Base-by-base conservation (phyloP, 2,797 vertebrate species). In the Lacerta bilineata region DNA sequence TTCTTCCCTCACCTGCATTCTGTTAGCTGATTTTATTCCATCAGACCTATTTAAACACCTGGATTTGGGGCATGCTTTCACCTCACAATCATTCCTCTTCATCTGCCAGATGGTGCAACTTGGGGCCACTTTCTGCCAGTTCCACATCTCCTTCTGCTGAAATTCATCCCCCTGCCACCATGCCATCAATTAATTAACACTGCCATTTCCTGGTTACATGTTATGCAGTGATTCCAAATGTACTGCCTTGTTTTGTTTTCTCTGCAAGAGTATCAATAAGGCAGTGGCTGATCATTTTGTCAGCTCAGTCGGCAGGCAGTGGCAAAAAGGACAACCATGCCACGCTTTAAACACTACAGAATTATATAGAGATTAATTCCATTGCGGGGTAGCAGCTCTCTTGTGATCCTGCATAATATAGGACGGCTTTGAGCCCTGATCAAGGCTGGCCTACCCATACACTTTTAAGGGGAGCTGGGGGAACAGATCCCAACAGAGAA, bases 21-120 rank as follows among this genome's bases (percentile, higher is more conserved):
- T 50, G 6, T 66, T 78, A 75, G 13, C 25, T 88, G 55, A 0
- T 9, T 43, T 13, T n/a, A n/a, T 66, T 20, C 39, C 36, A 29
- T 29, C 39, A 77, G 59, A 20, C 23, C n/a, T 68, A 33, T 15
- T 85, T 6, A 81, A 75, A 85, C 71, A 81, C 61, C 41, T 75
- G 33, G 78, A 75, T 75, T 76, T 81, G 33, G 78, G 5, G 20
- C 88, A 55, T 85, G 88, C 59, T 85, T 85, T 46, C 78, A 75
- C 33, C 17, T 77, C 46, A 75, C 27, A 66, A 75, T 20, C 17
- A 29, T 81, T 85, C 78, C 80, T 76, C 33, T 89, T 71, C 79
- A 50, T 68, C 78, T 85, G 78, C 41, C 61, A 85, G 23, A 11
- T 33, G 78, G 33, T 46, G 39, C 78, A 85, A 64, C 39, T 66